These are phyloP conservation scores for Campodea augens DNA, from an alignment of 1,140 invertebrate genomes.

Conservation along the genomic window DNA sequence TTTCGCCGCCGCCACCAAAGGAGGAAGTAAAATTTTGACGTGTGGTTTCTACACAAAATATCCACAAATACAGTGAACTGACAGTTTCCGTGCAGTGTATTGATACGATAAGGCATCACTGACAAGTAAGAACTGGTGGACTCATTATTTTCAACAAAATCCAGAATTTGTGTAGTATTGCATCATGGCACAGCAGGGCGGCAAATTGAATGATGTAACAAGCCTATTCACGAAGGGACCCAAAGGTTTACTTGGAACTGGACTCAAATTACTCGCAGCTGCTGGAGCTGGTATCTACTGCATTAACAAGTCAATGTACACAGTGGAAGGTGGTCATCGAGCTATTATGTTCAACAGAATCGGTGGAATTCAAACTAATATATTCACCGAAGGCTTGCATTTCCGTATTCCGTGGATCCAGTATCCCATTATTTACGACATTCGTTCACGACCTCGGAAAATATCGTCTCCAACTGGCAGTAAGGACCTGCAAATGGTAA, in stretches of 20 bases:
- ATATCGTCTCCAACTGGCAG: no score
- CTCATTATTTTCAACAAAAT: no score
- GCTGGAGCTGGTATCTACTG: conserved; percentile 67
- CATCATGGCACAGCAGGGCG: no score
- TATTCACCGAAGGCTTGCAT: conserved; percentile 87
- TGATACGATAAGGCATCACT: no score
- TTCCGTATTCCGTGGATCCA: conserved; percentile 98
- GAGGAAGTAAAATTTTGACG: no score
- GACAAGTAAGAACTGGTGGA: no score
- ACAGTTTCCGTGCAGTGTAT: no score
- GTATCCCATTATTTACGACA: conserved; percentile 98
- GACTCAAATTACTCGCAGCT: conserved; percentile 63
- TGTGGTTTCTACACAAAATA: no score
- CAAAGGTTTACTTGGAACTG: conserved; percentile 62
- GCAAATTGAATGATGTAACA: conserved; percentile 70
- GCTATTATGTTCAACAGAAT: conserved; percentile 95
- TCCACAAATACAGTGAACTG: no score
- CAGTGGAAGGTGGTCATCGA: no score
- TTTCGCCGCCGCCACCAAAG: no score
- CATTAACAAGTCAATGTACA: conserved; percentile 77
- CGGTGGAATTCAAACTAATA: conserved; percentile 76
- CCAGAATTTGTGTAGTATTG: no score
- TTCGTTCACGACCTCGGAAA: conserved; percentile 85
- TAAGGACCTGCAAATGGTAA: conserved; percentile 99
- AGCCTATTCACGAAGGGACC: conserved; percentile 65